Percentiles rank a stretch among this genome's conserved stretches.
These are phyloP conservation scores for Dipodomys stephensi DNA, from an alignment of 2,113 vertebrate genomes.

Conservation along the genomic window DNA sequence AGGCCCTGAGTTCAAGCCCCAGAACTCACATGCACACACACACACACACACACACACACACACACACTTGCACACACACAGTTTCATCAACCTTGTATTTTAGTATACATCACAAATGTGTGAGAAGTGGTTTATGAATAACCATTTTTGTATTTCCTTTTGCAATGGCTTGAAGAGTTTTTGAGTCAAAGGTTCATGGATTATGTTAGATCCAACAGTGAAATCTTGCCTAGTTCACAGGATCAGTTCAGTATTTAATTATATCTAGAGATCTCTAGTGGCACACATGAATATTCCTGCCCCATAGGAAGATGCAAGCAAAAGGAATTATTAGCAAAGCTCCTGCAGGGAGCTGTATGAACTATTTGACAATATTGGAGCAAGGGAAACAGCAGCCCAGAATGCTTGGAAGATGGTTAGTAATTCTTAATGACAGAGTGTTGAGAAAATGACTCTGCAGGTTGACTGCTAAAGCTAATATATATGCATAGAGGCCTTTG, in stretches of 20 bases:
- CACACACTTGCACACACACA: neutral
- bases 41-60: too few relatives aligned
- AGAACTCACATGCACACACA: neutral
- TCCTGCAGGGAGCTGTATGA: conserved; percentile 2
- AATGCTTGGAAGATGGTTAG: neutral
- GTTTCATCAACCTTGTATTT: too few relatives aligned
- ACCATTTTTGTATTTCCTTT: neutral
- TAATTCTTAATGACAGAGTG: conserved; percentile 60
- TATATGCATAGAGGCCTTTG: conserved; percentile 4
- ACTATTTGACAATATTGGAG: neutral
- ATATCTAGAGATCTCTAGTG: neutral
- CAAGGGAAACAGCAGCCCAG: neutral
- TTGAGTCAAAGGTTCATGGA: neutral
- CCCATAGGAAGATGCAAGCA: neutral
- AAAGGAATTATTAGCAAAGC: neutral
- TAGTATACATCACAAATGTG: neutral
- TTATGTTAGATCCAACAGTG: neutral
- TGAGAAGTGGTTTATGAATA: neutral
- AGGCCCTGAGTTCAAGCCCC: neutral
- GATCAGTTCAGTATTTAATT: neutral
- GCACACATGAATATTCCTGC: neutral
- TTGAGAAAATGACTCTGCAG: conserved; percentile 38
- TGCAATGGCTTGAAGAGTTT: neutral
- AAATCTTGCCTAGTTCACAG: neutral
- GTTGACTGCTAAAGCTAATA: conserved; percentile 77